Evolutionary conservation across 53 echinoderm and acorn worm genomes (phyloP), one percentile per base, ranked within the genome.

Genomic region (Luidia sarsii): DNA sequence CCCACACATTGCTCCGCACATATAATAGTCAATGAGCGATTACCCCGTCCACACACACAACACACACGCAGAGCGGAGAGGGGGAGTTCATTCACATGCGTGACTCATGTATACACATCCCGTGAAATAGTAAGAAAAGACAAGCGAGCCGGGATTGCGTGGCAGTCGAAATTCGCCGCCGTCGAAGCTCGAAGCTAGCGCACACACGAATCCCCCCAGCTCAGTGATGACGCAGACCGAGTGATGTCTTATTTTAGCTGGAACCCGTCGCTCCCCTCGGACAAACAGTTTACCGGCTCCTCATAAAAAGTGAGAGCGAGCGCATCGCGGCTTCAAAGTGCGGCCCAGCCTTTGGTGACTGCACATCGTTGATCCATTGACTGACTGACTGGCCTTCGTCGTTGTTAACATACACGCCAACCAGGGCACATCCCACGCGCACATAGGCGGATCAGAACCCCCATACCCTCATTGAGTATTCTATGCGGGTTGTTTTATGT

Each of bases 401-500:
- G 41, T 41, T 41, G 6, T 41, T 41, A 7, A n/a, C n/a, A n/a
- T n/a, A n/a, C n/a, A n/a, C n/a, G n/a, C n/a, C 61, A 41, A 61
- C 60, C 60, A 77, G 53, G n/a, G 59, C 59, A 55, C 56, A 77
- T 61, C 77, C 46, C 77, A 77, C 59, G 77, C 21, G 62, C 45
- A 46, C 37, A 48, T n/a, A n/a, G n/a, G 77, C 45, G 77, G 77
- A 61, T 61, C 61, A 77, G 60, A 59, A 45, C 30, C 59, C 27
- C n/a, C n/a, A n/a, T n/a, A n/a, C n/a, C n/a, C 77, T 77, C 77
- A 77, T 77, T 77, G 77, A 29, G 77, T 77, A 63, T 64, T 39
- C 64, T 36, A 32, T 13, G 87, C 80, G 87, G 80, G 57, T 80
- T 86, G 80, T 80, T 86, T 86, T 67, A 80, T 80, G 87, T 86